These are phyloP conservation scores for Agelastica alni DNA, from an alignment of 2,888 invertebrate species.

Conservation along the genomic window DNA sequence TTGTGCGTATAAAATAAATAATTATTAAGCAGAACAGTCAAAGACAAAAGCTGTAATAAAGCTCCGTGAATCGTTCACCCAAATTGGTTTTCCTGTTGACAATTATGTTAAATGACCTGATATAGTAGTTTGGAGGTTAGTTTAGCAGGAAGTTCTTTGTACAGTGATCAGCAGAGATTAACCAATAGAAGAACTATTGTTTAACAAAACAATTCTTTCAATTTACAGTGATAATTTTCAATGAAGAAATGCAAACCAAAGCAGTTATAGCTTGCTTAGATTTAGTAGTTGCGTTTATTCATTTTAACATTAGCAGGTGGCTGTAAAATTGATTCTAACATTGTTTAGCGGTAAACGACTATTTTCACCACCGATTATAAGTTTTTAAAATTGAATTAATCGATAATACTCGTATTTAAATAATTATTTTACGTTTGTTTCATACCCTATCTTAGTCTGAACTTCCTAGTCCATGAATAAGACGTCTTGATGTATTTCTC, in stretches of 20 bases:
- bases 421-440: no score
- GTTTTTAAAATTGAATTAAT: no score
- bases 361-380: no score
- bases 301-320: no score
- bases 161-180: constrained; percentile 1
- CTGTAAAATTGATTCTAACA: no score
- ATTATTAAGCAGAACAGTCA: background rate
- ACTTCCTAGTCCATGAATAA: no score
- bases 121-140: constrained; percentile 9
- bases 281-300: background rate
- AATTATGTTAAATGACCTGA: constrained; percentile 4
- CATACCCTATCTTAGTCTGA: no score
- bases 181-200: constrained; percentile 1
- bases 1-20: no score
- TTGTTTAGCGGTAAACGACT: no score
- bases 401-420: no score
- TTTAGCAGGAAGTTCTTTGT: constrained; percentile 10
- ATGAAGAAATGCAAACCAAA: background rate
- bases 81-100: constrained; percentile 5
- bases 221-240: constrained; percentile 1
- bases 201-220: constrained; percentile 4
- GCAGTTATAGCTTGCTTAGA: background rate
- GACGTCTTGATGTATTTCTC: no score
- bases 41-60: constrained; percentile 5
- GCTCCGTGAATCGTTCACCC: background rate